Evolutionary conservation across 2,888 invertebrate genomes (phyloP).

Genomic region (Ernsta delagoae): DNA sequence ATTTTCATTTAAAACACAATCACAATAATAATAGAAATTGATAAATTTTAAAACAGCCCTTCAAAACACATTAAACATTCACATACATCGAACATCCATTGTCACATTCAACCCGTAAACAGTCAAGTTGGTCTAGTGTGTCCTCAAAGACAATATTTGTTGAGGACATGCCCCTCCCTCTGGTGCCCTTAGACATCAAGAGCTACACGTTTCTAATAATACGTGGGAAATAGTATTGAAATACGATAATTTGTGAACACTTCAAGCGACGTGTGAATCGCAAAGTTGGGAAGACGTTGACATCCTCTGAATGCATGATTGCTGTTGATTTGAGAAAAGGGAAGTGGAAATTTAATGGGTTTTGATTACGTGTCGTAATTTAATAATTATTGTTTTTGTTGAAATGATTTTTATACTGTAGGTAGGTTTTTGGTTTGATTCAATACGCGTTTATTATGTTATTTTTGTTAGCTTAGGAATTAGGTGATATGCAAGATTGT

Average conservation of each 20-base stretch:
- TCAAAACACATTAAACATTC: constrained; percentile 27
- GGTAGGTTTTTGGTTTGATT: not conserved
- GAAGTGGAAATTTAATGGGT: not conserved
- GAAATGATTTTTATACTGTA: not conserved
- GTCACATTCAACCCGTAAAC: constrained; percentile 68
- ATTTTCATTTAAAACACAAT: too few relatives aligned
- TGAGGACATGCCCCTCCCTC: constrained; percentile 71
- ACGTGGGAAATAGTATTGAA: constrained; percentile 69
- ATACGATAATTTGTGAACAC: constrained; percentile 70
- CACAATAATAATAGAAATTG: too few relatives aligned
- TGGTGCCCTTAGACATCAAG: constrained; percentile 46
- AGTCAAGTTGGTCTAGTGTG: constrained; percentile 68
- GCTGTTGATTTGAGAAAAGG: not conserved
- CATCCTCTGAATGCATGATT: not conserved
- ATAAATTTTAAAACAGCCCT: not conserved
- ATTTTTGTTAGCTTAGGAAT: too few relatives aligned
- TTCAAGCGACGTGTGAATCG: constrained; percentile 44
- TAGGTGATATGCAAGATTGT: too few relatives aligned
- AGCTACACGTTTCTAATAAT: constrained; percentile 67
- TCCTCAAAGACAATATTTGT: constrained; percentile 83
- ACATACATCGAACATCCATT: constrained; percentile 53
- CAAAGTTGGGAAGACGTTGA: constrained; percentile 32
- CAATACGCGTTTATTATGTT: too few relatives aligned
- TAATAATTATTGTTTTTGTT: not conserved
- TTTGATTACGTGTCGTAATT: not conserved